A percentile compares a stretch with the other conserved stretches of the same genome.
Evolutionary conservation across 2,113 vertebrate species (phyloP).

Genomic region (Echinops telfairi): DNA sequence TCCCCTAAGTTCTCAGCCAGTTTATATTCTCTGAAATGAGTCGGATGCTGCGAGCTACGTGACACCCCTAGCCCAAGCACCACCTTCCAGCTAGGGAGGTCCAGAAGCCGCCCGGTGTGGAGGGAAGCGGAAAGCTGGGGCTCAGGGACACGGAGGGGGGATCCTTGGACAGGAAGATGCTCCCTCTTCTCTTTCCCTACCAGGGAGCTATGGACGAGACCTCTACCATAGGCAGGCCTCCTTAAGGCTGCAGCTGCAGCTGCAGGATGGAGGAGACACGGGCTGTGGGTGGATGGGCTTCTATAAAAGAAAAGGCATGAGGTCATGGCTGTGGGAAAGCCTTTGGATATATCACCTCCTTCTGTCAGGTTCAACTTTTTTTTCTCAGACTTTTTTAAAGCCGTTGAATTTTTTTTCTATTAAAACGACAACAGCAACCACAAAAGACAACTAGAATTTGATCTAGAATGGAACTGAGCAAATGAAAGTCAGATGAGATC

Average conservation of each 20-base stretch:
- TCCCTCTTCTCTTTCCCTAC: neutral
- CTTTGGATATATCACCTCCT: neutral
- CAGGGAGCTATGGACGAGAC: neutral
- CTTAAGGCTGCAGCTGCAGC: neutral
- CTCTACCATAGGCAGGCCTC: neutral
- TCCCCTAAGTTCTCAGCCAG: neutral
- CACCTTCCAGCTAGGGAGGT: neutral
- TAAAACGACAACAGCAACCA: neutral
- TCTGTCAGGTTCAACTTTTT: neutral
- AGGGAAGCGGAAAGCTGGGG: neutral
- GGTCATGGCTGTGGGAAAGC: neutral
- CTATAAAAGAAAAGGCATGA: neutral
- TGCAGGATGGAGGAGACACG: neutral
- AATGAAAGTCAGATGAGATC: neutral
- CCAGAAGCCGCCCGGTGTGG: neutral
- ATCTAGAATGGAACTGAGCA: neutral
- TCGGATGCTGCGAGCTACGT: neutral
- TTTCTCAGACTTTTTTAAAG: neutral
- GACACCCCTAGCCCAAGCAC: neutral
- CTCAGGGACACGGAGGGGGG: neutral
- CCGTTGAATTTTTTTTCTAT: neutral
- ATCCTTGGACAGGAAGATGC: neutral
- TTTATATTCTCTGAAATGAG: neutral
- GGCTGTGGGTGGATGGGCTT: fast-evolving
- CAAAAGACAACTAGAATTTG: neutral